Conservation (phyloP, 1,140 invertebrate genomes). For the Zelostemma sp. region DNA sequence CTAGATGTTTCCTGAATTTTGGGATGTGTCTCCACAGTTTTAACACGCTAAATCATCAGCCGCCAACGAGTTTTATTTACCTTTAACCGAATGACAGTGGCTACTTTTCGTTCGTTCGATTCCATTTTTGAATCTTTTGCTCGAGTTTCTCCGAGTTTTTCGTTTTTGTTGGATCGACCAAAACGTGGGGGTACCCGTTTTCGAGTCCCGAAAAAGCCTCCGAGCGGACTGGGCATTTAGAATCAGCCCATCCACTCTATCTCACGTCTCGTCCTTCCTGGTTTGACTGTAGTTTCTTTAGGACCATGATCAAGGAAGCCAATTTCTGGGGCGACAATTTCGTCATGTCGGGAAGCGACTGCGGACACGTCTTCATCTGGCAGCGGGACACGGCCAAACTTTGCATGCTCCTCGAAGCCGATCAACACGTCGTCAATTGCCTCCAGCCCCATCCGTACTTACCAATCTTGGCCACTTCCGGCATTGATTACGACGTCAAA, state of each 20-base stretch:
- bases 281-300: conserved; percentile 72
- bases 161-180: no score
- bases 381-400: conserved; percentile 75
- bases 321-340: conserved; percentile 89
- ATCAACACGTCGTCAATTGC: conserved; percentile 90
- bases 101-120: no score
- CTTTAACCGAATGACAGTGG: no score
- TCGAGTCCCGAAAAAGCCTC: conserved; percentile 60
- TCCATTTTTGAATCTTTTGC: no score
- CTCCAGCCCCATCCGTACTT: conserved; percentile 87
- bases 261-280: conserved; percentile 62
- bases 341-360: conserved; percentile 89
- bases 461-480: conserved; percentile 87
- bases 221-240: conserved; percentile 64
- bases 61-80: no score
- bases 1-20: no score
- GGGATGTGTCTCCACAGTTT: no score
- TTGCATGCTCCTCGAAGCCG: conserved; percentile 85
- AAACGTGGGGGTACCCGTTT: no score
- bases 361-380: conserved; percentile 85
- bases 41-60: no score
- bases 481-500: conserved; percentile 93
- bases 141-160: no score
- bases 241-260: conserved; percentile 62
- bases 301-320: conserved; percentile 91